Percentiles rank a stretch among this genome's conserved stretches.
These are phyloP conservation scores for Heliconius ismenius DNA, from an alignment of 2,888 invertebrate species.

Conservation along the genomic window DNA sequence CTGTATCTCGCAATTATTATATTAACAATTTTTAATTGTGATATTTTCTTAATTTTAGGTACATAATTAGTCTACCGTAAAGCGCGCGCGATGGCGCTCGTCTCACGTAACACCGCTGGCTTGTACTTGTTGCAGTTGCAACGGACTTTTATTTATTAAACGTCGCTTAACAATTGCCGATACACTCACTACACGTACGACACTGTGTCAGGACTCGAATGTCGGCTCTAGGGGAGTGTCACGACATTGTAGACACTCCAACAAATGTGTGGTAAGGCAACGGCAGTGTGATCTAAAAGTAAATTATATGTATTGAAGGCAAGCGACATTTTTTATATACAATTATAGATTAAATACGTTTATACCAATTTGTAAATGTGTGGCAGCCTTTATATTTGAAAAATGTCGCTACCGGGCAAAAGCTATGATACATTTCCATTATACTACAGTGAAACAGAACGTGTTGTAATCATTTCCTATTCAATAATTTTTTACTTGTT, in stretches of 20 bases:
- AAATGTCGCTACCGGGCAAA: conserved; percentile 43
- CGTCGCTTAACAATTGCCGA: conserved; percentile 28
- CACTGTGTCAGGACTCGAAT: conserved; percentile 6
- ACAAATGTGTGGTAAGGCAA: conserved; percentile 40
- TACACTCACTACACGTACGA: not conserved
- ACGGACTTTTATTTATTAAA: conserved; percentile 41
- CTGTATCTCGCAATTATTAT: too few species aligned
- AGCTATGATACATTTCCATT: conserved; percentile 50
- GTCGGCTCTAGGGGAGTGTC: conserved; percentile 18
- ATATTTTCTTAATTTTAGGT: conserved; percentile 27
- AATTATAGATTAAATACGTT: conserved; percentile 17
- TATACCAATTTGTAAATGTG: conserved; percentile 12
- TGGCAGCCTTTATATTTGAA: conserved; percentile 39
- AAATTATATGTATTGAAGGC: conserved; percentile 38
- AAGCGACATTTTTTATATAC: conserved; percentile 36
- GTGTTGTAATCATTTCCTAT: conserved; percentile 48
- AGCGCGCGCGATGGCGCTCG: conserved; percentile 19
- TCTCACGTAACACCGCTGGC: conserved; percentile 34
- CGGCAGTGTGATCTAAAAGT: conserved; percentile 43
- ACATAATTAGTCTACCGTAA: conserved; percentile 34
- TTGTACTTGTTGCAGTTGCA: conserved; percentile 38
- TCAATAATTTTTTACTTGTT: conserved; percentile 59
- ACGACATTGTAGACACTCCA: conserved; percentile 27
- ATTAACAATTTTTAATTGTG: not conserved
- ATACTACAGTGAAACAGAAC: conserved; percentile 45